Conservation (phyloP, 1,140 invertebrate genomes). For the Asobara japonica region DNA sequence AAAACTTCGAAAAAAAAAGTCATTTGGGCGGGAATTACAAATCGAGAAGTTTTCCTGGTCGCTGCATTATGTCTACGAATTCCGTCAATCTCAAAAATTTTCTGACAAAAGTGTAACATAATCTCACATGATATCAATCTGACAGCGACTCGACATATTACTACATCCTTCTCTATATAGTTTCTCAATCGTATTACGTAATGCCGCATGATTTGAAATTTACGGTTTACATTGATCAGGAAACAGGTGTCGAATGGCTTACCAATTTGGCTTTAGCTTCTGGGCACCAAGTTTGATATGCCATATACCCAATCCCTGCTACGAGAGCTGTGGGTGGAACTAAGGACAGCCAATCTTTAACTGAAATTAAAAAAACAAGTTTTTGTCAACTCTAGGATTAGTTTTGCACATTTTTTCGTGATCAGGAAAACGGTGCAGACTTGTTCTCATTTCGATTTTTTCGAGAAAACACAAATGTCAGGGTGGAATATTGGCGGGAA, state of each 20-base stretch:
- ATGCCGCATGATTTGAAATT: not conserved
- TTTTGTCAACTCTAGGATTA: constrained; percentile 5
- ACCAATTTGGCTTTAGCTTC: constrained; percentile 63
- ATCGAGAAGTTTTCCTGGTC: no score
- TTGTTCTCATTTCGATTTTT: not conserved
- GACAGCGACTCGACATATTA: no score
- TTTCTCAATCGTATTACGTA: not conserved
- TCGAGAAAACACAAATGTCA: not conserved
- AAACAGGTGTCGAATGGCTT: constrained; percentile 39
- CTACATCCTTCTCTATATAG: no score
- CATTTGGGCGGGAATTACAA: no score
- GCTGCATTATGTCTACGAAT: no score
- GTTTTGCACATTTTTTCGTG: not conserved
- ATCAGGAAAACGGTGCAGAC: not conserved
- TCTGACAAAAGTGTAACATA: no score
- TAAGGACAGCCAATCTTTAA: constrained; percentile 80
- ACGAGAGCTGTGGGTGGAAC: constrained; percentile 80
- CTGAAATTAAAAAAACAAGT: constrained; percentile 73
- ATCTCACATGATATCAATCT: no score
- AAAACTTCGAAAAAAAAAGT: no score
- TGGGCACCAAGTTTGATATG: constrained; percentile 79
- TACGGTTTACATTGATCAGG: constrained; percentile 17
- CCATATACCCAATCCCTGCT: constrained; percentile 78
- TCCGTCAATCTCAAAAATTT: no score
- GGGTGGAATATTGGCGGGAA: not conserved